These are phyloP conservation scores for Cheilosia urbana DNA, from an alignment of 2,888 invertebrate species.

Conservation along the genomic window DNA sequence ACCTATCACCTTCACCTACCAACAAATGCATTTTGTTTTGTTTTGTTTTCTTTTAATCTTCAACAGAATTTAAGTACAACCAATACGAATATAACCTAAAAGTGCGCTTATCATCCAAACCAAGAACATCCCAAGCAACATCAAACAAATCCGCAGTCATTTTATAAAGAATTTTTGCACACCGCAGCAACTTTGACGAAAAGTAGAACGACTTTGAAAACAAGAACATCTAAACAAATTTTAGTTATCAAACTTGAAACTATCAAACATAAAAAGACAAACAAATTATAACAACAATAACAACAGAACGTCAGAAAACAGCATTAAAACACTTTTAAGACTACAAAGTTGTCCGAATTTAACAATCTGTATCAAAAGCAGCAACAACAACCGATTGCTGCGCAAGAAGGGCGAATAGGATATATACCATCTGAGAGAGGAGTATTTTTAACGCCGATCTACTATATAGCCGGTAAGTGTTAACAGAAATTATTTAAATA, in stretches of 20 bases:
- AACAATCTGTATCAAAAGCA: constrained; percentile 75
- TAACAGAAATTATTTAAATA: not conserved
- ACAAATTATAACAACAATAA: constrained; percentile 9
- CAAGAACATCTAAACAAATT: not conserved
- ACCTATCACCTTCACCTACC: not conserved
- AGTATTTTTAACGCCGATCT: constrained; percentile 71
- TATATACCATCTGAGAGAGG: constrained; percentile 71
- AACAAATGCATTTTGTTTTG: not conserved
- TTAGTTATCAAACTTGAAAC: not conserved
- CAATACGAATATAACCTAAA: constrained; percentile 26
- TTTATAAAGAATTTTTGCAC: not conserved
- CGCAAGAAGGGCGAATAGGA: constrained; percentile 66
- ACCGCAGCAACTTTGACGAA: not conserved
- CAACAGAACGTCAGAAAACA: constrained; percentile 2
- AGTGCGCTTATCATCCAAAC: constrained; percentile 27
- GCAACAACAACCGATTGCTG: constrained; percentile 66
- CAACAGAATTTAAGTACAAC: constrained; percentile 10
- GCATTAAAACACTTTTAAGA: constrained; percentile 22
- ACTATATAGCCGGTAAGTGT: constrained; percentile 69
- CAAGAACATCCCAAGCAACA: not conserved
- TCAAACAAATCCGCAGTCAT: not conserved
- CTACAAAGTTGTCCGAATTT: constrained; percentile 55
- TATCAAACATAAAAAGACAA: not conserved
- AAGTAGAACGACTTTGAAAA: constrained; percentile 19
- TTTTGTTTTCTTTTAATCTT: not conserved